A percentile compares a stretch with the other conserved stretches of the same genome.
These are phyloP conservation scores for Ibycter americanus DNA, from an alignment of 2,797 vertebrate genomes.

Conservation along the genomic window DNA sequence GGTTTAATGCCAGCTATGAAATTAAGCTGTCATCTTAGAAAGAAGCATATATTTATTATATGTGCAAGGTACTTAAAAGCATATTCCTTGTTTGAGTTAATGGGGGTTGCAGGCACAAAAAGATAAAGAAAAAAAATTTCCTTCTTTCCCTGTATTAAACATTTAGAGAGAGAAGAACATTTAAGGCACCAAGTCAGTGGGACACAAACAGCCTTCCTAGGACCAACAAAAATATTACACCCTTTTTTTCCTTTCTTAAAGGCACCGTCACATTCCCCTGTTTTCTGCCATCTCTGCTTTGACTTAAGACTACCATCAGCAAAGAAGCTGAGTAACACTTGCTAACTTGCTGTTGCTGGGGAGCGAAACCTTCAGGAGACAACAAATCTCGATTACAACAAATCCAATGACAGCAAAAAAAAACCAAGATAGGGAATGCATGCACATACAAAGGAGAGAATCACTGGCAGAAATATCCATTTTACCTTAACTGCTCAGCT, in stretches of 20 bases:
- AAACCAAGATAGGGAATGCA: not conserved
- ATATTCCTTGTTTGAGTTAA: not conserved
- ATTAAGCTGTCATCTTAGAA: conserved; percentile 33
- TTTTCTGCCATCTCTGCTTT: not conserved
- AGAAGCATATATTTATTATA: not conserved
- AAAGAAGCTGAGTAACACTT: not conserved
- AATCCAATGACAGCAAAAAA: not conserved
- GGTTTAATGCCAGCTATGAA: conserved; percentile 37
- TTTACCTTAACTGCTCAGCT: not conserved
- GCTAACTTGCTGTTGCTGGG: not conserved
- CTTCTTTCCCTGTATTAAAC: not conserved
- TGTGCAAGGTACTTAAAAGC: not conserved
- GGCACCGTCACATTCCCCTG: not conserved
- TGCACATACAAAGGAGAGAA: not conserved
- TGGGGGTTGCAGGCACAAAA: not conserved
- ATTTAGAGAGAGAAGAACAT: not conserved
- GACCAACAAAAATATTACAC: not conserved
- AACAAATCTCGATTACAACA: not conserved
- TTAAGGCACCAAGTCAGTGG: not conserved
- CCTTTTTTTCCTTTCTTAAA: not conserved
- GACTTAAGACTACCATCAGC: not conserved
- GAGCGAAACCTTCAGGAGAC: not conserved
- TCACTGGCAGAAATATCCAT: not conserved
- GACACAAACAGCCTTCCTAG: not conserved
- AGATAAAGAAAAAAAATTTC: not conserved